Evolutionary conservation across 2,113 vertebrate genomes (phyloP).

Genomic region (Channa maculata): DNA sequence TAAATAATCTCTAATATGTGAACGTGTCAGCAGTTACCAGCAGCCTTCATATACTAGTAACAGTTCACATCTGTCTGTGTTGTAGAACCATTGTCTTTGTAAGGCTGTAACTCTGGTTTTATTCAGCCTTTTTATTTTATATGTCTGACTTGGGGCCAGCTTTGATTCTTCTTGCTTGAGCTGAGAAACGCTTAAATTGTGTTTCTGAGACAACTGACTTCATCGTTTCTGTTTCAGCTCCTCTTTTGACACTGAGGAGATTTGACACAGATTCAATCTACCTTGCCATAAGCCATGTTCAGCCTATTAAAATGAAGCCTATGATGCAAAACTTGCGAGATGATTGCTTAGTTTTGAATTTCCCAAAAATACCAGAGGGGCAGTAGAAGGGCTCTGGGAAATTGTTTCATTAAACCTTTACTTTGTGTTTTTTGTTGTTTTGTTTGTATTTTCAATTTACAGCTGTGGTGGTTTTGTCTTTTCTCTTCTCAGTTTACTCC

Average conservation of each 20-base stretch:
- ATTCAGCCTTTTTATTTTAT: neutral
- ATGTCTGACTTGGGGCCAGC: neutral
- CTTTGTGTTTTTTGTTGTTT: neutral
- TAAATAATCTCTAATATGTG: too few relatives aligned
- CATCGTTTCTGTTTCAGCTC: too few relatives aligned
- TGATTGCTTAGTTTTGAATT: neutral
- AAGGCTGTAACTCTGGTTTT: too few relatives aligned
- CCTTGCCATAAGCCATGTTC: too few relatives aligned
- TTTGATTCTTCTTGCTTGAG: neutral
- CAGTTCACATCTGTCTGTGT: too few relatives aligned
- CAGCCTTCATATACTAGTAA: too few relatives aligned
- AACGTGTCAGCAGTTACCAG: too few relatives aligned
- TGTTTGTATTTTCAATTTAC: neutral
- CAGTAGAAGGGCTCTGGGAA: neutral
- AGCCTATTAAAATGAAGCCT: too few relatives aligned
- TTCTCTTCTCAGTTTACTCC: constrained; percentile 88
- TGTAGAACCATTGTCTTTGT: too few relatives aligned
- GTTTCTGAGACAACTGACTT: too few relatives aligned
- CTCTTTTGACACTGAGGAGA: too few relatives aligned
- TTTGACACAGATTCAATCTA: too few relatives aligned
- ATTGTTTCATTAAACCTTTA: neutral
- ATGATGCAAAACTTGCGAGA: neutral
- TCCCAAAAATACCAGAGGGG: neutral
- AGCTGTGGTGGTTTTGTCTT: constrained; percentile 3
- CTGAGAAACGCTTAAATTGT: neutral